Evolutionary conservation across 2,113 vertebrate species (phyloP).

Genomic region (Arenaria interpres): DNA sequence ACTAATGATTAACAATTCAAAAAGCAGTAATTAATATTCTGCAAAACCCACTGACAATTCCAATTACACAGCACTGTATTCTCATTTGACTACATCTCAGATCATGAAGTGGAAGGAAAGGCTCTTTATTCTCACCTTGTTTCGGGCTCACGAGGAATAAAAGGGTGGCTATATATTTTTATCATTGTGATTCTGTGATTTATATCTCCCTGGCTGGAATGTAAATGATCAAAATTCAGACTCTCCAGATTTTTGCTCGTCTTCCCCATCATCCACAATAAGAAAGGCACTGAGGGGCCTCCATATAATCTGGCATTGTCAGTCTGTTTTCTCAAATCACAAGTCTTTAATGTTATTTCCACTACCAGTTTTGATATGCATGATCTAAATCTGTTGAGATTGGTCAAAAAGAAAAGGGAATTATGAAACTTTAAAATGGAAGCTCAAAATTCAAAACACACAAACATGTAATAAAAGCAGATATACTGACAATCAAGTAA

Average conservation of each 20-base stretch:
- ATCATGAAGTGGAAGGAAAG: background rate
- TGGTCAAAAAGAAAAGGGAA: background rate
- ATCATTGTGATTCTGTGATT: background rate
- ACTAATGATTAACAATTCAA: background rate
- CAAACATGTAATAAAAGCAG: background rate
- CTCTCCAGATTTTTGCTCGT: background rate
- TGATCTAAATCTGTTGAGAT: background rate
- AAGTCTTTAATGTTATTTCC: background rate
- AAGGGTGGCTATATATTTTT: background rate
- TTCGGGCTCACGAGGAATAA: background rate
- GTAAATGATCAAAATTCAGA: background rate
- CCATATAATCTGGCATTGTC: background rate
- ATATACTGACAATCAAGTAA: background rate
- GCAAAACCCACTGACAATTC: background rate
- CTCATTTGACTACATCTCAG: background rate
- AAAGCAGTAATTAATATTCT: conserved; percentile 14
- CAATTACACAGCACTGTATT: background rate
- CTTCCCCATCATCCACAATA: background rate
- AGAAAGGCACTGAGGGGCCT: background rate
- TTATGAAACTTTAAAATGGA: background rate
- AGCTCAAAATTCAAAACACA: background rate
- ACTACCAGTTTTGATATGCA: background rate
- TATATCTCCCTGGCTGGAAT: background rate
- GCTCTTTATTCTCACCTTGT: background rate
- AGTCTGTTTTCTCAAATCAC: background rate